These are phyloP conservation scores for Scolopax rusticola DNA, from an alignment of 2,797 vertebrate species.

Conservation along the genomic window DNA sequence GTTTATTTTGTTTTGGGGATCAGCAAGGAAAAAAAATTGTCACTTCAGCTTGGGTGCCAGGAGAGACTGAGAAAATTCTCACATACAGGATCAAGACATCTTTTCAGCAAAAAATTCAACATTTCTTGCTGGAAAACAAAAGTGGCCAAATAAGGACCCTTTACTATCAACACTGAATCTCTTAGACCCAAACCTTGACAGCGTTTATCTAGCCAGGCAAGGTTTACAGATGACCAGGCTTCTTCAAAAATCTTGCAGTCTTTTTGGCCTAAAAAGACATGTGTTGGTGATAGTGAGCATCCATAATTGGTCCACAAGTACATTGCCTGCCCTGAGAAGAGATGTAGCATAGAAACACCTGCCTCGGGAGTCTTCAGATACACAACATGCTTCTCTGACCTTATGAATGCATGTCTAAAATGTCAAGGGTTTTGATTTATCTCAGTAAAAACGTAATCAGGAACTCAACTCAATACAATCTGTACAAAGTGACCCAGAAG, in stretches of 20 bases:
- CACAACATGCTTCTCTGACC: background rate
- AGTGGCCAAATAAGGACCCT: background rate
- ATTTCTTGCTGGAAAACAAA: background rate
- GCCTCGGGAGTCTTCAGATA: background rate
- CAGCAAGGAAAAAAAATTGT: background rate
- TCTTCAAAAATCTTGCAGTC: background rate
- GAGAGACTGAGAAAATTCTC: background rate
- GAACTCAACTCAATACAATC: background rate
- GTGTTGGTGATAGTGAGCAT: background rate
- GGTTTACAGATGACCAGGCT: background rate
- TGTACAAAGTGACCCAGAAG: background rate
- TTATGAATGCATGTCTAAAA: background rate
- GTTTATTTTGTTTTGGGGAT: background rate
- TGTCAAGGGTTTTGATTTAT: background rate
- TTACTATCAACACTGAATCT: background rate
- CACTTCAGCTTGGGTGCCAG: background rate
- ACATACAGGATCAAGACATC: fast-evolving
- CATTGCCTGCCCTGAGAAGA: background rate
- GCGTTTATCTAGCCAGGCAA: background rate
- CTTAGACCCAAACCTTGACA: background rate
- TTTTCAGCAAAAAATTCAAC: background rate
- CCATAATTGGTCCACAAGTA: fast-evolving
- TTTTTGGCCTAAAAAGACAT: background rate
- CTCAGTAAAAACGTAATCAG: background rate
- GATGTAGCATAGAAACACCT: background rate